Conservation (phyloP, 2,797 vertebrate genomes). For the Valencia hispanica region DNA sequence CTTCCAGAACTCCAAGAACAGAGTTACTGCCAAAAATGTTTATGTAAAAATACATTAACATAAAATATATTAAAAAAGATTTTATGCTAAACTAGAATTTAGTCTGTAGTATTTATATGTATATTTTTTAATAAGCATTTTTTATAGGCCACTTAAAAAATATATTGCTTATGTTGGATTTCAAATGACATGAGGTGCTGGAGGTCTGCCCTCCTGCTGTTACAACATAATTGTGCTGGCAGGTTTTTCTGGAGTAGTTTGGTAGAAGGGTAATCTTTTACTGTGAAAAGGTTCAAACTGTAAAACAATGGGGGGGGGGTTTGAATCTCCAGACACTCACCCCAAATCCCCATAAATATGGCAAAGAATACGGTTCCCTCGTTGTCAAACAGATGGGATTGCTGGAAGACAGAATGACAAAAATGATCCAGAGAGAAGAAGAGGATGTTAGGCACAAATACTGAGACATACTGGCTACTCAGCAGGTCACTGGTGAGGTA, state of each 20-base stretch:
- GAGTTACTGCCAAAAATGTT: slow-evolving; percentile 71
- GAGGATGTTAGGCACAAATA: slow-evolving; percentile 37
- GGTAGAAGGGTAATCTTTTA: slow-evolving; percentile 15
- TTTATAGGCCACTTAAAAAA: background rate
- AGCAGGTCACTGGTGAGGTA: slow-evolving; percentile 18
- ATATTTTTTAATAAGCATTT: background rate
- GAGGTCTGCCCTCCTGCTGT: background rate
- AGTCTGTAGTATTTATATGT: background rate
- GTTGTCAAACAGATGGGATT: slow-evolving; percentile 97
- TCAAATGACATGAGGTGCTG: slow-evolving; percentile 1
- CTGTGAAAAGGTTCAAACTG: slow-evolving; percentile 48
- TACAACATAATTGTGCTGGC: slow-evolving; percentile 44
- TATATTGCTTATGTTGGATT: slow-evolving; percentile 5
- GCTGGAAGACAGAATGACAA: slow-evolving; percentile 77
- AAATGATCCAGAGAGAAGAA: slow-evolving; percentile 20
- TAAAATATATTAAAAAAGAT: background rate
- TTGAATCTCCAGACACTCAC: slow-evolving; percentile 81
- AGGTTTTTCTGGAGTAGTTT: slow-evolving; percentile 8
- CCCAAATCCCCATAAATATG: slow-evolving; percentile 99
- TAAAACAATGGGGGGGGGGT: slow-evolving; percentile 6
- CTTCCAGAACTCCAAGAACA: slow-evolving; percentile 87
- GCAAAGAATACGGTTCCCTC: slow-evolving; percentile 96
- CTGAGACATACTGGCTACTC: slow-evolving; percentile 43
- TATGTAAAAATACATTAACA: background rate
- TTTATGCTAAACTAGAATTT: background rate